Conservation (phyloP, 2,113 vertebrate genomes). For the Ochotona princeps region DNA sequence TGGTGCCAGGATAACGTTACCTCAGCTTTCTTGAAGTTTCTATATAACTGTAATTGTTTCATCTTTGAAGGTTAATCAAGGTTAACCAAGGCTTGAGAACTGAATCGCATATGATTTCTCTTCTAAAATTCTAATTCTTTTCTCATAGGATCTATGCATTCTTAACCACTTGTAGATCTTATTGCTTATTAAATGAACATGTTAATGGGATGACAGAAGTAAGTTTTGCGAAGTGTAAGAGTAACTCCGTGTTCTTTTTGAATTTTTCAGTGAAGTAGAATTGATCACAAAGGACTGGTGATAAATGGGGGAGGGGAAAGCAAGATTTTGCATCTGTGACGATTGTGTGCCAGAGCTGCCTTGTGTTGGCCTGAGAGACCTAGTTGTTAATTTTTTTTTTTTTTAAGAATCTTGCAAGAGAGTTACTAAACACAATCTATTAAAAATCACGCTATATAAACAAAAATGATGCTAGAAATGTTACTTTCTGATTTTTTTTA, state of each 20-base stretch:
- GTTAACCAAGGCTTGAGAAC: not conserved
- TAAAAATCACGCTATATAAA: conserved; percentile 26
- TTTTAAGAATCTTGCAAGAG: not conserved
- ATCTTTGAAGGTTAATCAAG: not conserved
- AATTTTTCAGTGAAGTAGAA: conserved; percentile 14
- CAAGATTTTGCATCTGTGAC: not conserved
- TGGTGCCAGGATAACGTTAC: not conserved
- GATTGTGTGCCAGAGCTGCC: not conserved
- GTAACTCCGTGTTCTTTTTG: not conserved
- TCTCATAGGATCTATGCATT: not conserved
- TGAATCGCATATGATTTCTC: not conserved
- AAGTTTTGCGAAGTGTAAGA: not conserved
- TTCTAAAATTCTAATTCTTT: conserved; percentile 42
- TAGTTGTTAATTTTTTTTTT: not conserved
- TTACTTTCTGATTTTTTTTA: not conserved
- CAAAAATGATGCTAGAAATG: not conserved
- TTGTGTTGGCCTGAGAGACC: not conserved
- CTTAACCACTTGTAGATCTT: not conserved
- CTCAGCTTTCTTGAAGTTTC: not conserved
- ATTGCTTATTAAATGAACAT: not conserved
- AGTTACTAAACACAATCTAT: not conserved
- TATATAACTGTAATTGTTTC: not conserved
- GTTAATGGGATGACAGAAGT: not conserved
- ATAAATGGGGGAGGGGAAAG: not conserved
- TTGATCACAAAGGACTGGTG: not conserved